Evolutionary conservation across 2,888 invertebrate species (phyloP).

Genomic region (Dolichomitus sp.): DNA sequence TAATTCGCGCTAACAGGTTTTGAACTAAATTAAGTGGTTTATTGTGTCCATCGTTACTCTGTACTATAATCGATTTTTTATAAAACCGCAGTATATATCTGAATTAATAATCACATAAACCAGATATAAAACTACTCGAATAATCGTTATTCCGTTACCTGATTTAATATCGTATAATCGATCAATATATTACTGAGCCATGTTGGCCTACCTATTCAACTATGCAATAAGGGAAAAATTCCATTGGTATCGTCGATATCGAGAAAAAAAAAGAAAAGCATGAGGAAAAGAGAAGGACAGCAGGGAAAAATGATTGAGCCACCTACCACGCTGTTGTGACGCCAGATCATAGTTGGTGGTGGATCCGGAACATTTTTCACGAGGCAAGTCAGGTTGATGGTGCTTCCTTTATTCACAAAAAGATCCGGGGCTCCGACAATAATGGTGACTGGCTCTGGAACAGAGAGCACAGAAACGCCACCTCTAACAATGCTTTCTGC

Average conservation of each 20-base stretch:
- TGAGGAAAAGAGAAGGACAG: not conserved
- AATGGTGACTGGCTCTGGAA: slow-evolving; percentile 93
- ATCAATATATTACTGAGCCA: not conserved
- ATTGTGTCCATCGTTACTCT: too few relatives aligned
- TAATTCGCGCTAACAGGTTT: too few relatives aligned
- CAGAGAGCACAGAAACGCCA: slow-evolving; percentile 39
- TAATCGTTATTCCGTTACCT: not conserved
- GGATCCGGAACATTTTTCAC: slow-evolving; percentile 95
- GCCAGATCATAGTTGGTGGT: slow-evolving; percentile 94
- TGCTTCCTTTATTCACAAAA: slow-evolving; percentile 95
- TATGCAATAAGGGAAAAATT: slow-evolving; percentile 12
- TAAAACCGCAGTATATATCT: too few relatives aligned
- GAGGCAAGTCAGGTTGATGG: slow-evolving; percentile 95
- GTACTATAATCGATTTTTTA: too few relatives aligned
- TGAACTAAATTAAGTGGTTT: too few relatives aligned
- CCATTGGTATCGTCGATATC: not conserved
- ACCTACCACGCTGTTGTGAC: slow-evolving; percentile 90
- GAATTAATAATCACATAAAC: too few relatives aligned
- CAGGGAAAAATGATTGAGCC: slow-evolving; percentile 35
- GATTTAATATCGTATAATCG: not conserved
- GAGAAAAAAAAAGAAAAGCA: not conserved
- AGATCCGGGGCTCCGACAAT: slow-evolving; percentile 94
- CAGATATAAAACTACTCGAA: not conserved
- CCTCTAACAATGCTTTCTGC: slow-evolving; percentile 48
- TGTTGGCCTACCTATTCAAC: not conserved